Percentiles rank a stretch among this genome's conserved stretches.
phyloP scores from a whole-genome alignment of 1,140 invertebrate genomes.

The Venustaconcha ellipsiformis region DNA sequence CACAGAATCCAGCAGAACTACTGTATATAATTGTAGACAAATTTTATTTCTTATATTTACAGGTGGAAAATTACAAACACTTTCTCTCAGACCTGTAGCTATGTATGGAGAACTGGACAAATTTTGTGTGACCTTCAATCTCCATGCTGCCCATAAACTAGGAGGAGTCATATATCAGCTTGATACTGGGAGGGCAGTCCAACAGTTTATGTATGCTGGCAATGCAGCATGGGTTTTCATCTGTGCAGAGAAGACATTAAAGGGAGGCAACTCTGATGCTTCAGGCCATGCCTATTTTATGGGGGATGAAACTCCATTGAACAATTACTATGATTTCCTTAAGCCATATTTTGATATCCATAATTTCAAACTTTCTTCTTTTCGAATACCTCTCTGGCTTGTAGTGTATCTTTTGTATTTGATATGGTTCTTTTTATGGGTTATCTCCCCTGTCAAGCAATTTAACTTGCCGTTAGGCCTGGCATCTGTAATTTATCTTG shows the following conservation, averaged over 20 bases:
- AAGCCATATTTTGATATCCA: constrained; percentile 71
- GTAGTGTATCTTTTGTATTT: constrained; percentile 72
- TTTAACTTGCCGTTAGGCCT: constrained; percentile 45
- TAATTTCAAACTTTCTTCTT: constrained; percentile 58
- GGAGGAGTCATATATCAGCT: constrained; percentile 70
- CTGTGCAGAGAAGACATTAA: constrained; percentile 64
- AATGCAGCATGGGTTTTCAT: constrained; percentile 80
- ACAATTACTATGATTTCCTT: constrained; percentile 74
- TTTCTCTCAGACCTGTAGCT: constrained; percentile 75
- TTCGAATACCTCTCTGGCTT: constrained; percentile 68
- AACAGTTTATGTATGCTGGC: constrained; percentile 76
- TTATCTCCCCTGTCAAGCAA: constrained; percentile 55
- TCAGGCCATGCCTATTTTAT: constrained; percentile 75
- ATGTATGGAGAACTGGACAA: constrained; percentile 79
- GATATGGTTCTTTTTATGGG: constrained; percentile 68
- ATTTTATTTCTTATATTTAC: neutral
- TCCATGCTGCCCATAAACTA: constrained; percentile 71
- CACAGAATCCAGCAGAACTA: too few relatives aligned
- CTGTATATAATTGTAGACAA: too few relatives aligned
- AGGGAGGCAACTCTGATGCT: too few relatives aligned
- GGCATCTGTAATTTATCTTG: constrained; percentile 70
- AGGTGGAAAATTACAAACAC: constrained; percentile 72
- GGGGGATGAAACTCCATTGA: constrained; percentile 77
- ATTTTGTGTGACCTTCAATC: constrained; percentile 72
- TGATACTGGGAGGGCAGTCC: constrained; percentile 59